These are phyloP conservation scores for Agonopterix alstromeriana DNA, from an alignment of 2,888 invertebrate genomes.

Conservation along the genomic window DNA sequence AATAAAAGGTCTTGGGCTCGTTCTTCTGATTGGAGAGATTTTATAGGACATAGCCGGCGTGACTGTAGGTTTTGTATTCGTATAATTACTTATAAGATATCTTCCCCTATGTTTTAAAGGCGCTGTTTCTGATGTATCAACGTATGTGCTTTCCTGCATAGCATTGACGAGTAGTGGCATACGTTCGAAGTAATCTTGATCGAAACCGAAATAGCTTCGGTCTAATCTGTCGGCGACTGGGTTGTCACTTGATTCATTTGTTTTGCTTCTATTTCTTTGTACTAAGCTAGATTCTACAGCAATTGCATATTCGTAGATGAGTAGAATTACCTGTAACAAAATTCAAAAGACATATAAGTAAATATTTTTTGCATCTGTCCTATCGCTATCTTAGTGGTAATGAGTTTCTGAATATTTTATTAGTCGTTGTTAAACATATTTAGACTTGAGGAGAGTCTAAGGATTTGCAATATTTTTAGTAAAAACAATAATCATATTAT, in stretches of 20 bases:
- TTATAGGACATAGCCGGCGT: slow-evolving; percentile 18
- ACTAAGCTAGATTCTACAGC: slow-evolving; percentile 64
- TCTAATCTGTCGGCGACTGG: slow-evolving; percentile 62
- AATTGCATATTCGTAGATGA: slow-evolving; percentile 70
- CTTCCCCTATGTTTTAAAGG: slow-evolving; percentile 19
- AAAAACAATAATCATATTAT: no score
- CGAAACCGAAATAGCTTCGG: slow-evolving; percentile 57
- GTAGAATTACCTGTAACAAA: slow-evolving; percentile 66
- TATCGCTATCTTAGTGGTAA: no score
- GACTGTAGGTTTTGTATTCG: slow-evolving; percentile 16
- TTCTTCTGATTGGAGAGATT: slow-evolving; percentile 39
- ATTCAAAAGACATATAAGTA: neutral
- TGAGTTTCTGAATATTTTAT: no score
- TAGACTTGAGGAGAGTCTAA: no score
- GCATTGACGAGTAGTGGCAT: slow-evolving; percentile 69
- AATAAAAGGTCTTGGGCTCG: slow-evolving; percentile 71
- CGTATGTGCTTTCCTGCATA: slow-evolving; percentile 55
- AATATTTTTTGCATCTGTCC: slow-evolving; percentile 1
- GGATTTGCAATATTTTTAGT: no score
- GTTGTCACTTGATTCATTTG: slow-evolving; percentile 27
- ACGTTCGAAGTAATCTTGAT: slow-evolving; percentile 66
- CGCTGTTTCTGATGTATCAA: slow-evolving; percentile 38
- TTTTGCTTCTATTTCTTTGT: slow-evolving; percentile 41
- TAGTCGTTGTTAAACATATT: no score
- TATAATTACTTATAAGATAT: slow-evolving; percentile 17